Conservation (phyloP, 2,797 vertebrate species). For the Sebastes hubbsi region DNA sequence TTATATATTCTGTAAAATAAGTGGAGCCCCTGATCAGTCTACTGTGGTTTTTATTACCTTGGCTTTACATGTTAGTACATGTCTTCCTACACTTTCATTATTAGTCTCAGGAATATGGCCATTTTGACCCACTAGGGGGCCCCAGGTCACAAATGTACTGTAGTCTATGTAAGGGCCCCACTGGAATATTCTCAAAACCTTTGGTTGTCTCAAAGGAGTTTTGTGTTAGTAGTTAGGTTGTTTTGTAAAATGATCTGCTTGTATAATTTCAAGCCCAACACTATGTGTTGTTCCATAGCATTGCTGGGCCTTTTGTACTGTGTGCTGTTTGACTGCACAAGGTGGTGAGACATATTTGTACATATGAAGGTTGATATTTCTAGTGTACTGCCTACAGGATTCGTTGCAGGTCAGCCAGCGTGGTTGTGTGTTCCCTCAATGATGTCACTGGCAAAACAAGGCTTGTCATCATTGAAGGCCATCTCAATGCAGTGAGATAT, state of each 20-base stretch:
- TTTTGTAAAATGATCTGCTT: neutral
- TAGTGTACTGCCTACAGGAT: neutral
- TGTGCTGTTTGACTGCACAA: neutral
- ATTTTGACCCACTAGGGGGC: conserved; percentile 40
- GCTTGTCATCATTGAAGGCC: too few relatives aligned
- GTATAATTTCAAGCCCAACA: neutral
- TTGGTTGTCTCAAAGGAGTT: neutral
- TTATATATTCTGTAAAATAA: neutral
- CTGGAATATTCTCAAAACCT: neutral
- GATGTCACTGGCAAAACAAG: too few relatives aligned
- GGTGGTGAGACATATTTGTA: neutral
- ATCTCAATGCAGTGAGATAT: too few relatives aligned
- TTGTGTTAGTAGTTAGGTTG: neutral
- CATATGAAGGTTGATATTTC: neutral
- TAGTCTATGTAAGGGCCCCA: neutral
- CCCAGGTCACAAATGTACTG: neutral
- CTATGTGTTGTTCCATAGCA: neutral
- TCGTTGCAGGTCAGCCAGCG: too few relatives aligned
- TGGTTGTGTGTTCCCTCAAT: too few relatives aligned
- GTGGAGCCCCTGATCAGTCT: neutral
- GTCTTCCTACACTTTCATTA: conserved; percentile 10
- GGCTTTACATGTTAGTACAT: conserved; percentile 4
- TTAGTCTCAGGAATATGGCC: neutral
- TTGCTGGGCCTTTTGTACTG: neutral
- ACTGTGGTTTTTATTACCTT: neutral